Conservation (phyloP, 2,888 invertebrate genomes). For the Subacronicta megacephala region DNA sequence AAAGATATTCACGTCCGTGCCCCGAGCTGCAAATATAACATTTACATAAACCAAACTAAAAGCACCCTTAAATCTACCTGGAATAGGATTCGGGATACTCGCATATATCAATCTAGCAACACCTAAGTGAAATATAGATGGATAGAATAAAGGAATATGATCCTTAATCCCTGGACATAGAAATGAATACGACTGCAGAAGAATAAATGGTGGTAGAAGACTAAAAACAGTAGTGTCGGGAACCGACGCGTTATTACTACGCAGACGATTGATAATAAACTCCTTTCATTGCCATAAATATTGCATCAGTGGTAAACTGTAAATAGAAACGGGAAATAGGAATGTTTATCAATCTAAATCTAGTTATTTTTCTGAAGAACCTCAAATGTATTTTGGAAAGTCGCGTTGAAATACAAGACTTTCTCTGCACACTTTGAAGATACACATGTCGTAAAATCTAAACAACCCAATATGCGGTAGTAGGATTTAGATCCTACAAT, state of each 20-base stretch:
- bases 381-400: constrained; percentile 9
- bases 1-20: constrained; percentile 83
- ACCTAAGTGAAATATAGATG: constrained; percentile 9
- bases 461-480: too few relatives aligned
- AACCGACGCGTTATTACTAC: constrained; percentile 65
- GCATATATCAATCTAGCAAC: constrained; percentile 27
- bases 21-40: constrained; percentile 45
- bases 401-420: too few relatives aligned
- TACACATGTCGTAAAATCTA: too few relatives aligned
- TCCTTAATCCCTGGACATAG: constrained; percentile 27
- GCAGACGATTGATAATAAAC: constrained; percentile 69
- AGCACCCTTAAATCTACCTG: constrained; percentile 48
- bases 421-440: too few relatives aligned
- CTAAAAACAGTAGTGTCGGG: constrained; percentile 40
- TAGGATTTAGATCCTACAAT: too few relatives aligned
- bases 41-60: constrained; percentile 42
- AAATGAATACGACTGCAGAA: constrained; percentile 19
- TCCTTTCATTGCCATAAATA: constrained; percentile 49
- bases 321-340: constrained; percentile 32
- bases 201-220: constrained; percentile 1
- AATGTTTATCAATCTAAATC: constrained; percentile 29
- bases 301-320: constrained; percentile 37
- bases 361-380: constrained; percentile 27
- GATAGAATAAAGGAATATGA: constrained; percentile 16
- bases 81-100: constrained; percentile 43